Percentiles rank a stretch among this genome's conserved stretches.
phyloP scores from a whole-genome alignment of 2,888 invertebrate species.

The Cetonia aurata region DNA sequence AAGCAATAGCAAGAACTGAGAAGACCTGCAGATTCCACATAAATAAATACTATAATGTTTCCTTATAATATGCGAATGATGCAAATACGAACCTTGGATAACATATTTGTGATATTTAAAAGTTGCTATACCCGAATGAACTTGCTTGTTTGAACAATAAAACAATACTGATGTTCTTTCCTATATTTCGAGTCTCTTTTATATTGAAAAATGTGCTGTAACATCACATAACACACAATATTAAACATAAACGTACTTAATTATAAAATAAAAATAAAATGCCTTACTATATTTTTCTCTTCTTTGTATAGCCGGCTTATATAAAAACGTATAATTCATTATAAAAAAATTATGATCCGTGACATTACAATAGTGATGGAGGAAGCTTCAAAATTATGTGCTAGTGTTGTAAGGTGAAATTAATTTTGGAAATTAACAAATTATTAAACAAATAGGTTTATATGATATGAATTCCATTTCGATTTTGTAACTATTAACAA shows the following conservation, averaged over 20 bases:
- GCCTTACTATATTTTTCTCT: background rate
- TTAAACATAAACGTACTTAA: background rate
- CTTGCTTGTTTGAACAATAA: background rate
- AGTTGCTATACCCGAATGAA: background rate
- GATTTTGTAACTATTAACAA: too few relatives aligned
- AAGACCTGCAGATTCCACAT: background rate
- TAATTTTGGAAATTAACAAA: too few relatives aligned
- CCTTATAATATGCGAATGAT: background rate
- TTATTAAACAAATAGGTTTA: too few relatives aligned
- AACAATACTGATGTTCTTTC: background rate
- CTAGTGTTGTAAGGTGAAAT: too few relatives aligned
- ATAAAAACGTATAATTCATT: background rate
- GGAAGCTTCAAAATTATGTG: too few relatives aligned
- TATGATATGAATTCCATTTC: too few relatives aligned
- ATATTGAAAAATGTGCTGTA: background rate
- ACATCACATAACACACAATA: conserved; percentile 1
- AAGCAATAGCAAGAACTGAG: conserved; percentile 25
- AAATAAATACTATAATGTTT: background rate
- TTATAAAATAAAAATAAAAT: conserved; percentile 1
- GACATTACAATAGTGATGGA: background rate
- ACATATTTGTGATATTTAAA: conserved; percentile 17
- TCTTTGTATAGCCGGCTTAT: conserved; percentile 2
- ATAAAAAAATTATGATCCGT: conserved; percentile 20
- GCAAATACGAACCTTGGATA: conserved; percentile 14
- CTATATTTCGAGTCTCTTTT: background rate